Base-by-base conservation (phyloP, 2,113 vertebrate species). In the Muscicapa adusta region DNA sequence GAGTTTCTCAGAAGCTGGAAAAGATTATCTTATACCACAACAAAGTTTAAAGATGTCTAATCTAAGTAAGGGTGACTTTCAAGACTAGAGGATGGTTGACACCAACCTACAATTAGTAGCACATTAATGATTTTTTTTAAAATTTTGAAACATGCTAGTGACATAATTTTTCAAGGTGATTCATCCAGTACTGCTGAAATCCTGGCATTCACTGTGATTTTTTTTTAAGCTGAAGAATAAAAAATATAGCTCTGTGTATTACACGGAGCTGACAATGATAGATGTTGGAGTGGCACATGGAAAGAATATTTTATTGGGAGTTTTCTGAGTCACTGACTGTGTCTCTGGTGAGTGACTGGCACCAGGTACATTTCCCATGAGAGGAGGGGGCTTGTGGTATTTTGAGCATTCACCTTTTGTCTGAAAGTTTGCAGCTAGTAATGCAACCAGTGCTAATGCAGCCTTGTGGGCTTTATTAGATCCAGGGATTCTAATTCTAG, bases 91-190 rank as follows among this genome's bases (percentile, higher is more conserved):
- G 17, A 53, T 72, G 9, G 8, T 79, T 88, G 36, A 83, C 36
- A 72, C 5, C 10, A 80, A 28, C 17, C 42, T 74, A 14, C 0
- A 1, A 53, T 84, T 85, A 88, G 36, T 28, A 58, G 18, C n/a
- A 31, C 0, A 0, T 53, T 56, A 34, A 36, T 67, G 12, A 1
- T 20, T 45, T 57, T 8, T 2, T 23, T 4, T 14, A 28, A 28
- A 20, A 36, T 76, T 88, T 84, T 85, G 13, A 75, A 73, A 57
- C 0, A 1, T 51, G 22, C 3, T 51, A 26, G 6, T 60, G 11
- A 36, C 18, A 22, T 67, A 57, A 25, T 45, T 38, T 88, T 78
- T 73, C 58, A 62, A 72, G 47, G 31, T 71, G 18, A 76, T 73
- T 70, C 8, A 56, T 87, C 11, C 26, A 51, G 18, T 43, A 12